Percentiles rank a stretch among this genome's conserved stretches.
These are phyloP conservation scores for Hyposoter didymator DNA, from an alignment of 2,888 invertebrate species.

Conservation along the genomic window DNA sequence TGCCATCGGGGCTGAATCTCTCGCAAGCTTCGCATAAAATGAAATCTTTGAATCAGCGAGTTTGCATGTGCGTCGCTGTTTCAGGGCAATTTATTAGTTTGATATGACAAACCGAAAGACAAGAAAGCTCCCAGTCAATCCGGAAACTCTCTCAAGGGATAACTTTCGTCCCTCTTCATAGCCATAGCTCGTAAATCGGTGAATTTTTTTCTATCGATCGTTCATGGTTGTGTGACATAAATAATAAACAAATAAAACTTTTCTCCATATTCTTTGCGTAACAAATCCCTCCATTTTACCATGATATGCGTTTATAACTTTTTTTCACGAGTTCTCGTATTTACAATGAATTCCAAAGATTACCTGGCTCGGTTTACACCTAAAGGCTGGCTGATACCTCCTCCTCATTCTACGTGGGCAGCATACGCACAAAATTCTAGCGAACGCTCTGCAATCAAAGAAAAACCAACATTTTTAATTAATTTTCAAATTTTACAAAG, in stretches of 20 bases:
- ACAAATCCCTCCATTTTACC: neutral
- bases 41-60: conserved; percentile 27
- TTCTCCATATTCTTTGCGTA: neutral
- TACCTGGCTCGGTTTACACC: conserved; percentile 95
- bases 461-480: conserved; percentile 15
- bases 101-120: conserved; percentile 19
- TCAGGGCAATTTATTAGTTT: conserved; percentile 9
- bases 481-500: neutral
- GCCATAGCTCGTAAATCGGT: neutral
- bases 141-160: conserved; percentile 18
- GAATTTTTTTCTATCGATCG: conserved; percentile 9
- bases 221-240: neutral
- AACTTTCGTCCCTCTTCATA: conserved; percentile 4
- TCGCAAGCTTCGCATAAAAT: conserved; percentile 11
- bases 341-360: conserved; percentile 74
- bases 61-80: conserved; percentile 17
- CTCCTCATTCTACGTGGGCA: conserved; percentile 93
- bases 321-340: neutral
- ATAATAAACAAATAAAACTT: neutral
- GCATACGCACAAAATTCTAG: conserved; percentile 95
- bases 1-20: conserved; percentile 16
- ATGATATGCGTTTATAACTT: neutral
- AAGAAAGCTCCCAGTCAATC: conserved; percentile 10
- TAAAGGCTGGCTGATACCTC: conserved; percentile 93
- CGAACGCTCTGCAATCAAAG: conserved; percentile 93